Percentiles rank a stretch among this genome's conserved stretches.
These are phyloP conservation scores for Synodontis membranacea DNA, from an alignment of 2,113 vertebrate species.

Conservation along the genomic window DNA sequence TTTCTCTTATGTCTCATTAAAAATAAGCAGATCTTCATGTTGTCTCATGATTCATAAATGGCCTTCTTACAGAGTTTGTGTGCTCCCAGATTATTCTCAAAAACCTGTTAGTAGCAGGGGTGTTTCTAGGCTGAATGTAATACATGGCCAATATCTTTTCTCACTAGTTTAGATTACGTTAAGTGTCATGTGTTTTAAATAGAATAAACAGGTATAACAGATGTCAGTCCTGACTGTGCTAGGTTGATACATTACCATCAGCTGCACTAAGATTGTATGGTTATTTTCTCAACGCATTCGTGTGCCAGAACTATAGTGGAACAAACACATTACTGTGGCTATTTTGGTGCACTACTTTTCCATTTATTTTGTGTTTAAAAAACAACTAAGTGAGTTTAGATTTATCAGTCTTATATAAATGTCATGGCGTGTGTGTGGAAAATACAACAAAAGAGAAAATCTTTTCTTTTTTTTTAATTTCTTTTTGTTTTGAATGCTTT, in stretches of 20 bases:
- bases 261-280: background rate
- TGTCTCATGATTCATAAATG: background rate
- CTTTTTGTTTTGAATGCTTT: background rate
- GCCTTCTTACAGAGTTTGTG: background rate
- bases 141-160: background rate
- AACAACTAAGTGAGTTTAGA: slow-evolving; percentile 1
- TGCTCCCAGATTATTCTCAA: background rate
- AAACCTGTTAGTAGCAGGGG: background rate
- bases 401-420: background rate
- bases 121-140: background rate
- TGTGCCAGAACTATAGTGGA: background rate
- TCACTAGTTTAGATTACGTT: background rate
- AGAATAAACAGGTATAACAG: slow-evolving; percentile 4
- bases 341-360: background rate
- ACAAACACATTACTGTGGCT: background rate
- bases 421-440: slow-evolving; percentile 4
- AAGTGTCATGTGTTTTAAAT: slow-evolving; percentile 8
- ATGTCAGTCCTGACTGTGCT: background rate
- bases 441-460: background rate
- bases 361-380: slow-evolving; percentile 1
- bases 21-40: background rate
- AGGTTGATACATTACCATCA: slow-evolving; percentile 1
- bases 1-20: background rate
- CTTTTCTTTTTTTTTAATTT: too few species aligned
- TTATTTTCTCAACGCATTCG: background rate